Evolutionary conservation across 2,888 invertebrate genomes (phyloP).

Genomic region (Eupithecia insigniata): DNA sequence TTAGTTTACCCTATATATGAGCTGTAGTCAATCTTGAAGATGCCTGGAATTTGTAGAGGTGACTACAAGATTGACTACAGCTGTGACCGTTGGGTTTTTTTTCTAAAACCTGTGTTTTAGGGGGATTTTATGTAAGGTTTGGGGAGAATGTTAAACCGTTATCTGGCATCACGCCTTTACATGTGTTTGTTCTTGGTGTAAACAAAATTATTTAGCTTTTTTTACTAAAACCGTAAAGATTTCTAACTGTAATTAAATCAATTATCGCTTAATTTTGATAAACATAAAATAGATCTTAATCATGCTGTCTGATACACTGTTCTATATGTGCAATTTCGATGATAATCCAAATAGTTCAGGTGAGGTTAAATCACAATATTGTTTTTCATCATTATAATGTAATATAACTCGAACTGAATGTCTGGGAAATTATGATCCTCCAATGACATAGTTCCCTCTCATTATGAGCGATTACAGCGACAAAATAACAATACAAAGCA

Average conservation of each 20-base stretch:
- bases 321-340: constrained; percentile 73
- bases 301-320: constrained; percentile 49
- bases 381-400: background rate
- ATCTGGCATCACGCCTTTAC: too few species aligned
- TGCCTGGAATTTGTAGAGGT: too few species aligned
- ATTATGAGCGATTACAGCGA: background rate
- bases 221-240: background rate
- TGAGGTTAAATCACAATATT: constrained; percentile 46
- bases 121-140: too few species aligned
- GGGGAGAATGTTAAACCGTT: too few species aligned
- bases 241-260: constrained; percentile 22
- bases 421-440: background rate
- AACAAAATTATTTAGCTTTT: constrained; percentile 9
- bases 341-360: constrained; percentile 57
- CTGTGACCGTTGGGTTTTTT: too few species aligned
- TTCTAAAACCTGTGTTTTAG: too few species aligned
- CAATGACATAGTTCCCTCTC: background rate
- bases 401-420: background rate
- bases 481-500: background rate
- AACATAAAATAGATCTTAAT: constrained; percentile 14
- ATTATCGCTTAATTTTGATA: background rate
- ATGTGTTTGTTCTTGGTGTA: constrained; percentile 31
- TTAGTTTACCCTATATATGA: too few species aligned
- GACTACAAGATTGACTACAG: too few species aligned
- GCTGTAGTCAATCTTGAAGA: too few species aligned